Evolutionary conservation across 1,140 invertebrate genomes (phyloP).

Genomic region (silkworm (Bombyx mori)): ASM3026992v2 NC_085107.1:5673501-5674000

Average conservation of each 20-base stretch:
- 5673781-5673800: constrained; percentile 14
- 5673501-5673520: too few species aligned
- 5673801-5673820: constrained; percentile 14
- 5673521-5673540: too few species aligned
- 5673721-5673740: constrained; percentile 21
- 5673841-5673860: constrained; percentile 4
- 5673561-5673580: too few species aligned
- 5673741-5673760: constrained; percentile 38
- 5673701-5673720: constrained; percentile 18
- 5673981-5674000: too few species aligned
- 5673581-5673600: too few species aligned
- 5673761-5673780: constrained; percentile 59
- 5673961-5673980: too few species aligned
- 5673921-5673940: too few species aligned
- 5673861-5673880: constrained; percentile 16
- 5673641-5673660: too few species aligned
- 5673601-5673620: too few species aligned
- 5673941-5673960: too few species aligned
- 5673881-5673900: constrained; percentile 11
- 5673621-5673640: too few species aligned
- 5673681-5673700: constrained; percentile 8
- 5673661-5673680: background rate
- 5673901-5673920: constrained; percentile 5
- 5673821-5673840: constrained; percentile 5
- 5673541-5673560: too few species aligned